Evolutionary conservation across 2,113 vertebrate genomes (phyloP), one percentile per base, ranked within the genome.

Genomic region (Neomonachus schauinslandi): DNA sequence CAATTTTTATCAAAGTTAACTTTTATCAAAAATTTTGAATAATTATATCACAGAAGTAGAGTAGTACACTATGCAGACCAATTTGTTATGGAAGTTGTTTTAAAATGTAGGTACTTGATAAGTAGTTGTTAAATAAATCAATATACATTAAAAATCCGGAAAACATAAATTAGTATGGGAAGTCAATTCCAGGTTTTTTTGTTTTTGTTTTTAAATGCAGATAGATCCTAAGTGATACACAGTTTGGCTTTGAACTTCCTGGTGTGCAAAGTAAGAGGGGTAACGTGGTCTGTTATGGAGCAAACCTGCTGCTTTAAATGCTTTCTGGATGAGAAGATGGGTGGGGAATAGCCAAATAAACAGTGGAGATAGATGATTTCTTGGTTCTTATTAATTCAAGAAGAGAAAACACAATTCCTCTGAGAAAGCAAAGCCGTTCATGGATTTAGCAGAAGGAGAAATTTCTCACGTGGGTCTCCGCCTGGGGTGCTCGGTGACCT

Each of bases 11-110:
- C 42, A 76, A 76, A 76, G 49, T 76, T 76, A 46, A 76, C 3
- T 76, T 76, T 76, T 49, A 76, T 49, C 42, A 76, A 77, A 18
- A 49, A 18, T 76, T 94, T 85, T 88, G 13, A 4, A 49, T 80
- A 81, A 89, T 89, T 84, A 63, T 96, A 7, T 95, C 28, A 84
- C 79, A 61, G 67, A 86, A 90, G 26, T 82, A 67, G 5, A 79
- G 46, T 49, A 31, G 5, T 53, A 80, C 18, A 85, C 65, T 55
- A 4, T 79, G 59, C 39, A 59, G 57, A 57, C 92, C n/a, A 63
- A 14, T 63, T 89, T 82, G 39, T 19, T 82, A 49, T 77, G 24
- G 8, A 33, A 59, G 76, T 84, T 53, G 1, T 74, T 92, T 86
- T 65, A 33, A 53, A 89, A 93, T 76, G 14, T 28, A 83, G 24